phyloP scores from a whole-genome alignment of 2,113 vertebrate species.

The Glaucidium brasilianum region DNA sequence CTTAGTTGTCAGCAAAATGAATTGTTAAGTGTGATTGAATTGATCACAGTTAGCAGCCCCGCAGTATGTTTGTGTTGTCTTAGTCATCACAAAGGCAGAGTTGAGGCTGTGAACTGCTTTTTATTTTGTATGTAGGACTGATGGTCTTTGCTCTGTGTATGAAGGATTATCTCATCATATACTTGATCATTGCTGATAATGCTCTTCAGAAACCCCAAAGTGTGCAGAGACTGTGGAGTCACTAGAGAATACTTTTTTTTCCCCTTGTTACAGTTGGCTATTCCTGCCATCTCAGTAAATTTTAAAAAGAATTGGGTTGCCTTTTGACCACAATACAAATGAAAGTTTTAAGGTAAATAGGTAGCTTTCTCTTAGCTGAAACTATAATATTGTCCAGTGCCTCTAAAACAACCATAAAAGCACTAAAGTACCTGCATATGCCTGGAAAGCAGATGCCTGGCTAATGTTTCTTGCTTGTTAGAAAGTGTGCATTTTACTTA shows the following conservation, averaged over 20 bases:
- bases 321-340: background rate
- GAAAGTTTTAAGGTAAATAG: background rate
- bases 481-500: background rate
- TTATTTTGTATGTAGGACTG: background rate
- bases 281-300: background rate
- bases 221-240: background rate
- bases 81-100: background rate
- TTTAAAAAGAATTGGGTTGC: background rate
- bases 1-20: background rate
- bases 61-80: background rate
- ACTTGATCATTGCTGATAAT: background rate
- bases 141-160: background rate
- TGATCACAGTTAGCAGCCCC: too few species aligned
- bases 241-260: background rate
- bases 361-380: background rate
- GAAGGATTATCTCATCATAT: accelerated
- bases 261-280: background rate
- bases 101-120: background rate
- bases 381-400: background rate
- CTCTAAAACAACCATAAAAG: background rate
- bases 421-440: background rate
- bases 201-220: background rate
- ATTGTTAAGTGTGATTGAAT: background rate
- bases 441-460: background rate
- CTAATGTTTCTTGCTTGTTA: background rate